A percentile compares a stretch with the other conserved stretches of the same genome.
Conservation (phyloP, 1,140 invertebrate genomes). For the Listronotus oregonensis region DNA sequence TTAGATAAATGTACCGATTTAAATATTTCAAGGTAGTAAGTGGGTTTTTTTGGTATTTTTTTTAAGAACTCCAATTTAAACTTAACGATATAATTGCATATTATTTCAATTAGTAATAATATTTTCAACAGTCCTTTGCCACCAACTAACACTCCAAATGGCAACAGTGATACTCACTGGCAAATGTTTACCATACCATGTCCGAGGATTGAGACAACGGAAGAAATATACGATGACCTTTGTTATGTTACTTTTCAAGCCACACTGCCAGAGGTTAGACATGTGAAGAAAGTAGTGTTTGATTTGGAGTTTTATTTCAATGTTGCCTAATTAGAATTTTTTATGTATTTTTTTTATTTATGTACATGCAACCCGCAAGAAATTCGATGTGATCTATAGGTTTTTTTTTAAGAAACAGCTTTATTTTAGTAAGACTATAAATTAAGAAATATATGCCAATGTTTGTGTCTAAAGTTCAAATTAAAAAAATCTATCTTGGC, state of each 20-base stretch:
- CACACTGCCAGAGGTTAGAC: conserved; percentile 64
- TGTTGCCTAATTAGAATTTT: conserved; percentile 1
- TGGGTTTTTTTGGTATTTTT: too few species aligned
- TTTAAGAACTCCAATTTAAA: too few species aligned
- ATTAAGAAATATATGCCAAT: too few species aligned
- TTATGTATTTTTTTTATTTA: conserved; percentile 5
- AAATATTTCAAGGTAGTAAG: too few species aligned
- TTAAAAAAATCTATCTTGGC: too few species aligned
- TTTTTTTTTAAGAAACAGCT: too few species aligned
- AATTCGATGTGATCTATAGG: too few species aligned
- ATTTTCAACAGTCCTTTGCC: conserved; percentile 35
- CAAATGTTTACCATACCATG: conserved; percentile 68
- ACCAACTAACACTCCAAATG: conserved; percentile 29
- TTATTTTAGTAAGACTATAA: too few species aligned
- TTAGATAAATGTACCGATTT: too few species aligned
- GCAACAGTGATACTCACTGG: conserved; percentile 60
- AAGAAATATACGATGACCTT: conserved; percentile 85
- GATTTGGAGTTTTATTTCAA: neutral
- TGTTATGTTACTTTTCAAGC: conserved; percentile 82
- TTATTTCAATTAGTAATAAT: conserved; percentile 1
- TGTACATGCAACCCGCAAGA: too few species aligned
- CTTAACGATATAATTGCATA: too few species aligned
- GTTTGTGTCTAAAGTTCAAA: too few species aligned
- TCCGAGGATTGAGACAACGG: conserved; percentile 64
- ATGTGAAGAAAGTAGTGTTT: conserved; percentile 13